phyloP scores from a whole-genome alignment of 2,888 invertebrate species.

The Anaspis maculata region DNA sequence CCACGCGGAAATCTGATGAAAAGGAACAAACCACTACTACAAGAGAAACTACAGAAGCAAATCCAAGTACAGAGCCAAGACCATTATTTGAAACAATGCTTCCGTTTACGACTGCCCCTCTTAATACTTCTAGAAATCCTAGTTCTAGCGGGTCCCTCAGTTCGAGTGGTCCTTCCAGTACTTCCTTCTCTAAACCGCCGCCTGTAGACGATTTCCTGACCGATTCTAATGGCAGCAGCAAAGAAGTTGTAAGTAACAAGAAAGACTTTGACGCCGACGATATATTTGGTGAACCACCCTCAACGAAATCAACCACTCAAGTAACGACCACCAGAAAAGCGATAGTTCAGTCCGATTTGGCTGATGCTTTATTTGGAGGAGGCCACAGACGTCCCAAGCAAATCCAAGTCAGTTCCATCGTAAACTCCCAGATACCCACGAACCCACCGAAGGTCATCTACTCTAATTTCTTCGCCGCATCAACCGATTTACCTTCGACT shows the following conservation, averaged over 20 bases:
- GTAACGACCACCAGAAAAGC: slow-evolving; percentile 13
- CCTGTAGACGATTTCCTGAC: background rate
- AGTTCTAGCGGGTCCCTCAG: too few relatives aligned
- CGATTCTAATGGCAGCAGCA: background rate
- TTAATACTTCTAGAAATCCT: too few relatives aligned
- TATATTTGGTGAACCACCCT: slow-evolving; percentile 25
- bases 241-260: slow-evolving; percentile 2
- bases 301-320: slow-evolving; percentile 1
- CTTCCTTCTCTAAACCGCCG: slow-evolving; percentile 2
- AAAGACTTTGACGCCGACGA: slow-evolving; percentile 22
- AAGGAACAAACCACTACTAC: background rate
- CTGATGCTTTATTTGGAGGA: slow-evolving; percentile 22
- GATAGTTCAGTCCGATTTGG: slow-evolving; percentile 23
- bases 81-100: too few relatives aligned
- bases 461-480: slow-evolving; percentile 30
- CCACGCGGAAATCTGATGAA: background rate
- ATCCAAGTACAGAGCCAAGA: too few relatives aligned
- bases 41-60: too few relatives aligned
- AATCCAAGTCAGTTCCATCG: slow-evolving; percentile 10
- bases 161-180: too few relatives aligned
- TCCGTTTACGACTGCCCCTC: too few relatives aligned
- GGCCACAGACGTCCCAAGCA: slow-evolving; percentile 7
- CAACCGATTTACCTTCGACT: slow-evolving; percentile 15
- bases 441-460: slow-evolving; percentile 28
- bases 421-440: slow-evolving; percentile 5